Conservation (phyloP, 2,797 vertebrate species). For the Chiloscyllium punctatum region DNA sequence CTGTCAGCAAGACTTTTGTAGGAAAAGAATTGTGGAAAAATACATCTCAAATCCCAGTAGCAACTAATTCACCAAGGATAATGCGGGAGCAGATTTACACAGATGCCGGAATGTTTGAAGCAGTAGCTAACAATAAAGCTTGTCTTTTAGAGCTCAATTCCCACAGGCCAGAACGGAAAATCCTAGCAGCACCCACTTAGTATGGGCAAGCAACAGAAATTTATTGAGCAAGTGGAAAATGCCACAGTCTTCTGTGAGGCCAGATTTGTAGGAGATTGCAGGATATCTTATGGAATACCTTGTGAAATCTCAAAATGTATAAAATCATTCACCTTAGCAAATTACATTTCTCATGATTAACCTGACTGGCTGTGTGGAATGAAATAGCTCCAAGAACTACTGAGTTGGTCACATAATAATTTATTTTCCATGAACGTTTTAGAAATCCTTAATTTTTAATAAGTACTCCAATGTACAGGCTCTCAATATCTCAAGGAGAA, state of each 20-base stretch:
- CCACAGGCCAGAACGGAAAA: not conserved
- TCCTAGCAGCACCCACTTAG: not conserved
- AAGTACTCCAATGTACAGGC: not conserved
- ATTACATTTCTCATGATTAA: not conserved
- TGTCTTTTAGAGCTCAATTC: not conserved
- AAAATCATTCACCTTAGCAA: not conserved
- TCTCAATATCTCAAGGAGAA: not conserved
- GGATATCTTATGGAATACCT: not conserved
- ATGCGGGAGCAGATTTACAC: not conserved
- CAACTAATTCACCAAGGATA: not conserved
- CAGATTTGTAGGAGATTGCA: not conserved
- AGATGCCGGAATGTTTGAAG: not conserved
- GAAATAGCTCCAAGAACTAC: not conserved
- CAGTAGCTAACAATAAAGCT: not conserved
- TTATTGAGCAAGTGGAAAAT: not conserved
- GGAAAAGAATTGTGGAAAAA: not conserved
- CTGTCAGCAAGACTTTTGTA: not conserved
- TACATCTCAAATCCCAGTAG: not conserved
- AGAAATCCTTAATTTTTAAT: not conserved
- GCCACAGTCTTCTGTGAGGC: not conserved
- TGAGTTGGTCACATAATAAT: not conserved
- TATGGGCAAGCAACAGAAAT: not conserved
- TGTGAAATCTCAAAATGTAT: not conserved
- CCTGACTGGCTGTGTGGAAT: not conserved
- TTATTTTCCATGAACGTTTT: not conserved